Percentiles rank a stretch among this genome's conserved stretches.
Conservation (phyloP, 37 sponge, comb jelly and placozoan species). For the Cliona cf. orientalis region DNA sequence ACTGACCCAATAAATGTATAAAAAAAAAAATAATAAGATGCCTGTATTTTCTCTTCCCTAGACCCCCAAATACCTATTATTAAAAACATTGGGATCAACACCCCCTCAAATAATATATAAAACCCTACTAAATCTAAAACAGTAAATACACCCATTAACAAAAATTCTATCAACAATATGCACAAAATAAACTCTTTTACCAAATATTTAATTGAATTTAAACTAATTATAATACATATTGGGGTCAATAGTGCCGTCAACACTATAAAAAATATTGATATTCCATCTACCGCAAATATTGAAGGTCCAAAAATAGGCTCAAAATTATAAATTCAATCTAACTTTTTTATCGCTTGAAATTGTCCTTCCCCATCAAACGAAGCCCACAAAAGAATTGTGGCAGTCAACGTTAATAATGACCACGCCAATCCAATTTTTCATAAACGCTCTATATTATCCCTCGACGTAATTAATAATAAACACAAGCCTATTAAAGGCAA, state of each 20-base stretch:
- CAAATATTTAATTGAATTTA: slow-evolving; percentile 64
- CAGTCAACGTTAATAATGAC: slow-evolving; percentile 64
- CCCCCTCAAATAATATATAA: slow-evolving; percentile 84
- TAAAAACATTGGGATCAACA: slow-evolving; percentile 88
- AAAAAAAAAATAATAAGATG: slow-evolving; percentile 87
- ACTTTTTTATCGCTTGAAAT: slow-evolving; percentile 60
- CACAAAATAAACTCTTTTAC: slow-evolving; percentile 75
- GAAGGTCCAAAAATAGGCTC: slow-evolving; percentile 35
- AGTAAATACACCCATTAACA: slow-evolving; percentile 80
- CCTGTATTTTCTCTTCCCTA: slow-evolving; percentile 76
- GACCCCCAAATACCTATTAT: slow-evolving; percentile 83
- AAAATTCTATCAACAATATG: slow-evolving; percentile 63
- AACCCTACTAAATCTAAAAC: slow-evolving; percentile 72
- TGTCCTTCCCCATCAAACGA: slow-evolving; percentile 66
- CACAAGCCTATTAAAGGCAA: too few relatives aligned
- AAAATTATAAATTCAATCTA: slow-evolving; percentile 31
- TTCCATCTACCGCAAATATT: slow-evolving; percentile 71
- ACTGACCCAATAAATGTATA: slow-evolving; percentile 90
- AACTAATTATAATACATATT: slow-evolving; percentile 83
- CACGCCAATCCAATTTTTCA: slow-evolving; percentile 57
- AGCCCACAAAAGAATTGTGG: slow-evolving; percentile 61
- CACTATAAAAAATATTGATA: slow-evolving; percentile 70
- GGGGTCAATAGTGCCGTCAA: slow-evolving; percentile 67
- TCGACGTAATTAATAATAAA: slow-evolving; percentile 36
- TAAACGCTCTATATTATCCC: slow-evolving; percentile 41